Evolutionary conservation across 1,140 invertebrate genomes (phyloP), one percentile per base, ranked within the genome.

Genomic region (Drosophila dunni): DNA sequence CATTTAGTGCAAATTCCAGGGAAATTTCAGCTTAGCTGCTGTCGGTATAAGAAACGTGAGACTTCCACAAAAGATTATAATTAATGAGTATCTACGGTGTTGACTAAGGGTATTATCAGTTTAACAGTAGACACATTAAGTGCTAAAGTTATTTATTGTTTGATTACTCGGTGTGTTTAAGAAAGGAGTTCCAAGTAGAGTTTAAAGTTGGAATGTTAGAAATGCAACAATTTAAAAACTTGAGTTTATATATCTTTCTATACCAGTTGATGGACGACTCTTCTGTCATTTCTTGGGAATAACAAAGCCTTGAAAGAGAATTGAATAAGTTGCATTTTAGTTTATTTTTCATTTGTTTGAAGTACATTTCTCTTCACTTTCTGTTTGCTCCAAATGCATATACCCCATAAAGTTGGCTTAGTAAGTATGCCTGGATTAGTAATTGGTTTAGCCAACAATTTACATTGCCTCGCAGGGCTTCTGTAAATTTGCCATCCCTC

Each of bases 381-480:
- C 24, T 29, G 1, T 29, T 29, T 29, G 24, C 24, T 29, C 1
- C n/a, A 42, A 62, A 20, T 40, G 34, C 8, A 33, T 54, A 40
- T 40, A 29, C 48, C 50, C 56, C 24, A 50, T 9, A 51, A 36
- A 7, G 51, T 53, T 53, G 20, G 13, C 11, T 66, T 65, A 42
- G 53, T 45, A 15, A 68, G 75, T 50, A 65, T 62, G 66, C 67
- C 67, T 78, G 75, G 75, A 85, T 85, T 85, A 85, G 81, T 78
- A 86, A 85, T 85, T 85, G 75, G 81, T 85, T 85, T 81, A 85
- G 82, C 81, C 82, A 85, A 85, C 81, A 86, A 71, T 85, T 85
- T 85, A 81, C 81, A 63, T 76, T 78, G 74, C 46, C 76, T 61
- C 66, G 75, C 67, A 70, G 70, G 82, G 81, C 81, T 85, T 84